A percentile compares a stretch with the other conserved stretches of the same genome.
Evolutionary conservation across 2,888 invertebrate genomes (phyloP).

Genomic region (Folsomia manolachei): DNA sequence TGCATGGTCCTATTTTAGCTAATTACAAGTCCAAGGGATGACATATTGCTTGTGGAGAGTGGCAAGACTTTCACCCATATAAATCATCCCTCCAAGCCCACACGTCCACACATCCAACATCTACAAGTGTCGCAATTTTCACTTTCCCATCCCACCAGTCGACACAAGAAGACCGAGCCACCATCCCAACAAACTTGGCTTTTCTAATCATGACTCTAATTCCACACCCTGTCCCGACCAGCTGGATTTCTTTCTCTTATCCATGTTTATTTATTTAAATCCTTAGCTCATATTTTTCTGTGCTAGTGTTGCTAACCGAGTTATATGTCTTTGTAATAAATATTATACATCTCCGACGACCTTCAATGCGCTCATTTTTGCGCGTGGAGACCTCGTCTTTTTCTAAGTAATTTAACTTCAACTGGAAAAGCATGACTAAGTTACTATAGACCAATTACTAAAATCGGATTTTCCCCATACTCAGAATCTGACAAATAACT

Average conservation of each 20-base stretch:
- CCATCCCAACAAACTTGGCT: no score
- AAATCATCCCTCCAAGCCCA: constrained; percentile 17
- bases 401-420: no score
- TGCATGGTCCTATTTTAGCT: constrained; percentile 20
- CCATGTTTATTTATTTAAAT: background rate
- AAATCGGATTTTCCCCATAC: no score
- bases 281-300: background rate
- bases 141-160: background rate
- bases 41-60: constrained; percentile 17
- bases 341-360: no score
- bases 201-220: constrained; percentile 1
- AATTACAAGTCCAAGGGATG: constrained; percentile 23
- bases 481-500: no score
- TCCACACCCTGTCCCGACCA: background rate
- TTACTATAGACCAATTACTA: no score
- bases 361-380: no score
- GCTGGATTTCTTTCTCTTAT: background rate
- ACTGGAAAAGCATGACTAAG: no score
- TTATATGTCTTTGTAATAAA: no score
- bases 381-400: no score
- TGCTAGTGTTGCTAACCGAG: no score
- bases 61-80: constrained; percentile 10
- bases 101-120: constrained; percentile 11
- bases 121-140: constrained; percentile 1
- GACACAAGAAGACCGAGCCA: no score